phyloP scores from a whole-genome alignment of 2,888 invertebrate genomes.

The Lamproptera curius region DNA sequence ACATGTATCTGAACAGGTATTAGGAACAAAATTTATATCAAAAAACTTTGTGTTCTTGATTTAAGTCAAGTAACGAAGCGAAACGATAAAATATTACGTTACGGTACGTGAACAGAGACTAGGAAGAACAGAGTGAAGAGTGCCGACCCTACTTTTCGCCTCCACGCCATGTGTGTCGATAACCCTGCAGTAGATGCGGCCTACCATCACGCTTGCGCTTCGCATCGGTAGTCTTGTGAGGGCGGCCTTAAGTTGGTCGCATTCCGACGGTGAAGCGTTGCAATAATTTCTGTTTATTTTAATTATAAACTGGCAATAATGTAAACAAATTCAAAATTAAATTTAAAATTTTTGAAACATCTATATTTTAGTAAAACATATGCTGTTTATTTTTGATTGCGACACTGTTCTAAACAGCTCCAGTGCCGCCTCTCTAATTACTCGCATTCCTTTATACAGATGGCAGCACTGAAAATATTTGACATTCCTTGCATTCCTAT shows the following conservation, averaged over 20 bases:
- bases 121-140: slow-evolving; percentile 26
- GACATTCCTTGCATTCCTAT: slow-evolving; percentile 81
- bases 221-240: slow-evolving; percentile 50
- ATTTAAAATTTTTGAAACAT: too few species aligned
- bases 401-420: slow-evolving; percentile 33
- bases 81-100: slow-evolving; percentile 54
- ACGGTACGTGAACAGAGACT: slow-evolving; percentile 35
- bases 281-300: too few species aligned
- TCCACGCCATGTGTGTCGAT: slow-evolving; percentile 66
- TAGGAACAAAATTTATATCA: neutral
- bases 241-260: slow-evolving; percentile 60
- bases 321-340: slow-evolving; percentile 1
- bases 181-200: slow-evolving; percentile 65
- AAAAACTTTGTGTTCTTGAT: slow-evolving; percentile 19
- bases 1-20: neutral
- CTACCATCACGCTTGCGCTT: slow-evolving; percentile 67
- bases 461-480: slow-evolving; percentile 83
- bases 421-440: slow-evolving; percentile 56
- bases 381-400: too few species aligned
- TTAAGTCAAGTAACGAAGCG: slow-evolving; percentile 60
- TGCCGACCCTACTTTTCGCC: slow-evolving; percentile 56
- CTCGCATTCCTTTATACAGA: slow-evolving; percentile 75
- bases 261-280: slow-evolving; percentile 62
- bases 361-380: too few species aligned
- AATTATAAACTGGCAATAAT: slow-evolving; percentile 4